Evolutionary conservation across 23 tunicate species (phyloP).

Genomic region (Styela plicata): DNA sequence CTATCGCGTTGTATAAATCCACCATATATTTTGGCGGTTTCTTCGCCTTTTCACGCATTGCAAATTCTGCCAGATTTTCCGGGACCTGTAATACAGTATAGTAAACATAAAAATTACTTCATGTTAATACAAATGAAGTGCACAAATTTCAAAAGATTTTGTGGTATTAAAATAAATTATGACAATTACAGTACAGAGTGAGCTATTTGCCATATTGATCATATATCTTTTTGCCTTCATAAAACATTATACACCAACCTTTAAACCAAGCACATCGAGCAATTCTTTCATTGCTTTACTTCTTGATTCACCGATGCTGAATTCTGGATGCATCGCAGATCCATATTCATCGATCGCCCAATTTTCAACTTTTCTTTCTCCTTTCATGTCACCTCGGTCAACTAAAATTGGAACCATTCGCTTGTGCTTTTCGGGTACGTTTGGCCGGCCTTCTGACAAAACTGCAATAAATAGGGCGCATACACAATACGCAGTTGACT

Average conservation of each 20-base stretch:
- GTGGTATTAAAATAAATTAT: too few species aligned
- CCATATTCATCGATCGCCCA: neutral
- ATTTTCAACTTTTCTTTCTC: neutral
- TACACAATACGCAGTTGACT: neutral
- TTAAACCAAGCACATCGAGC: slow-evolving; percentile 41
- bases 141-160: too few species aligned
- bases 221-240: too few species aligned
- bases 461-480: neutral
- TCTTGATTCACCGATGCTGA: neutral
- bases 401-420: slow-evolving; percentile 4
- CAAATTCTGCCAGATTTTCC: neutral
- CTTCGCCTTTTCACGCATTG: slow-evolving; percentile 16
- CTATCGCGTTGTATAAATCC: slow-evolving; percentile 72
- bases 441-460: neutral
- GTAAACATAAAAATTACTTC: too few species aligned
- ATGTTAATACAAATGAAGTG: too few species aligned
- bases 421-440: slow-evolving; percentile 3
- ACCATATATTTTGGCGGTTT: slow-evolving; percentile 92
- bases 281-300: slow-evolving; percentile 42
- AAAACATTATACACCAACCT: slow-evolving; percentile 31
- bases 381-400: neutral
- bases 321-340: neutral
- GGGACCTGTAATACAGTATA: too few species aligned
- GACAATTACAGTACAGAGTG: too few species aligned
- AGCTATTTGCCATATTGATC: too few species aligned